Percentiles rank a stretch among this genome's conserved stretches.
phyloP scores from a whole-genome alignment of 2,888 invertebrate species.

The Darwinula stevensoni region DNA sequence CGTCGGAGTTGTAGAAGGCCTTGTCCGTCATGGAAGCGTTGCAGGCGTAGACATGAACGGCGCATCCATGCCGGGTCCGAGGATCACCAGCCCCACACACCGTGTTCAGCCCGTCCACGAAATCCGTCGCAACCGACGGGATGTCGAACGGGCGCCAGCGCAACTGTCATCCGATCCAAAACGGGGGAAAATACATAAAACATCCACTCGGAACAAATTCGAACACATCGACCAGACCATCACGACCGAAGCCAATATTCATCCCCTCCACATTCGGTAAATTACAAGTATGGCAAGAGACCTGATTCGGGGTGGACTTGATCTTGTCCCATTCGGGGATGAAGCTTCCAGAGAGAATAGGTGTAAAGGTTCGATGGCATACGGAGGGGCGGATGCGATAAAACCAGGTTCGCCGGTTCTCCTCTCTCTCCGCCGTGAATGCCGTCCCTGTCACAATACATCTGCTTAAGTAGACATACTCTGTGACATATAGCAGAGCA shows the following conservation, averaged over 20 bases:
- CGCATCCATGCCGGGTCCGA: slow-evolving; percentile 43
- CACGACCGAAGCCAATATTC: too few species aligned
- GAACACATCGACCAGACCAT: too few species aligned
- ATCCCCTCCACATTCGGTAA: too few species aligned
- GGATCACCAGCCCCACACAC: slow-evolving; percentile 82
- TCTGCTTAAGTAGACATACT: neutral
- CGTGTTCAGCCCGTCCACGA: slow-evolving; percentile 66
- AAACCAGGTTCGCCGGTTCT: slow-evolving; percentile 56
- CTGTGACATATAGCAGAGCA: neutral
- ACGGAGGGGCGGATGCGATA: slow-evolving; percentile 84
- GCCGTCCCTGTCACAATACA: slow-evolving; percentile 1
- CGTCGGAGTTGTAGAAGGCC: slow-evolving; percentile 77
- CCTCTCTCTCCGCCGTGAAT: slow-evolving; percentile 14
- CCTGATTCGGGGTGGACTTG: slow-evolving; percentile 76
- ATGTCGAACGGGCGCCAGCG: slow-evolving; percentile 82
- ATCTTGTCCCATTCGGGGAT: slow-evolving; percentile 45
- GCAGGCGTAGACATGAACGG: slow-evolving; percentile 64
- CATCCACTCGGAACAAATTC: too few species aligned
- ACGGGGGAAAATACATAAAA: too few species aligned
- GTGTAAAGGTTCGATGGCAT: slow-evolving; percentile 46
- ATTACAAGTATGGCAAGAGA: slow-evolving; percentile 14
- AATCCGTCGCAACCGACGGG: slow-evolving; percentile 26
- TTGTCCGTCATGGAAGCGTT: slow-evolving; percentile 56
- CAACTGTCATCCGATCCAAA: slow-evolving; percentile 24
- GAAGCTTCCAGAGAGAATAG: slow-evolving; percentile 23